A percentile compares a stretch with the other conserved stretches of the same genome.
These are phyloP conservation scores for Camponotus pennsylvanicus DNA, from an alignment of 1,140 invertebrate species.

Conservation along the genomic window DNA sequence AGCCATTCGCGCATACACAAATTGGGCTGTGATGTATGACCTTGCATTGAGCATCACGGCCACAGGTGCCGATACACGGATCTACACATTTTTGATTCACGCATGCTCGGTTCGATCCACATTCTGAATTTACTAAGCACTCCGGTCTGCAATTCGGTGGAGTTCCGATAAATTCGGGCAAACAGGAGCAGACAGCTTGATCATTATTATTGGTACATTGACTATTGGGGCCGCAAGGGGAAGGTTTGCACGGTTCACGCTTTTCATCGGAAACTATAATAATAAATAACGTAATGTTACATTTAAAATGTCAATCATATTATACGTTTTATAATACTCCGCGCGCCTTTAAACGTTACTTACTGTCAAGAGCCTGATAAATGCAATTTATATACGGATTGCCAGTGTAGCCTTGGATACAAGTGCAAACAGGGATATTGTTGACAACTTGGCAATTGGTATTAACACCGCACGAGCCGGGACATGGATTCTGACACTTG, in stretches of 20 bases:
- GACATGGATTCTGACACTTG: constrained; percentile 92
- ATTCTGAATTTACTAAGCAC: constrained; percentile 92
- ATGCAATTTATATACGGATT: constrained; percentile 90
- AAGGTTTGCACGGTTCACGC: constrained; percentile 89
- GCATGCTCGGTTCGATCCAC: constrained; percentile 90
- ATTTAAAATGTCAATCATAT: background rate
- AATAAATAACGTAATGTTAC: background rate
- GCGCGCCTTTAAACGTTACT: constrained; percentile 60
- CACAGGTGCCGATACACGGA: constrained; percentile 93
- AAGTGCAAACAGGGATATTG: constrained; percentile 91
- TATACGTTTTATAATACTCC: too few relatives aligned
- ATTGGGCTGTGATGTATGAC: constrained; percentile 88
- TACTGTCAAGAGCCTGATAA: constrained; percentile 82
- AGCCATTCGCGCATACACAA: constrained; percentile 88
- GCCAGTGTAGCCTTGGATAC: constrained; percentile 90
- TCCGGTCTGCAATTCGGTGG: constrained; percentile 92
- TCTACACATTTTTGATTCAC: constrained; percentile 92
- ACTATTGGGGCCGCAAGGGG: constrained; percentile 93
- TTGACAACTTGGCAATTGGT: constrained; percentile 92
- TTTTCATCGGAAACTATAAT: constrained; percentile 60
- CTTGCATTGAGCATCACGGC: constrained; percentile 90
- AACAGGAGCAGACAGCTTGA: constrained; percentile 92
- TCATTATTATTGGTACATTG: constrained; percentile 88
- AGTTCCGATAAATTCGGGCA: constrained; percentile 90
- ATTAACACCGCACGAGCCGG: constrained; percentile 91